These are phyloP conservation scores for Chrysolina oricalcia DNA, from an alignment of 2,888 invertebrate species.

Conservation along the genomic window DNA sequence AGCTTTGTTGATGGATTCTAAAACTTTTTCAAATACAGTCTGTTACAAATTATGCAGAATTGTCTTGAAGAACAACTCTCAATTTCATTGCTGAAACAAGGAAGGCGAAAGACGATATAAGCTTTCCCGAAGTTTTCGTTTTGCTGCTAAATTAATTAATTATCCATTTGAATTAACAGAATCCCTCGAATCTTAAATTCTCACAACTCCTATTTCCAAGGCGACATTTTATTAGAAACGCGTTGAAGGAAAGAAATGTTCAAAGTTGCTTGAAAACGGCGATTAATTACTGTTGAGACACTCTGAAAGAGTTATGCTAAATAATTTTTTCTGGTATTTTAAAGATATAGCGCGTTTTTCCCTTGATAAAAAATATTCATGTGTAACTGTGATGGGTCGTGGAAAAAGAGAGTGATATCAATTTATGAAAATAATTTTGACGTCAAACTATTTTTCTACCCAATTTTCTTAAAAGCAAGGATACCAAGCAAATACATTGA, in stretches of 20 bases:
- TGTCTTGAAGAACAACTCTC: constrained; percentile 23
- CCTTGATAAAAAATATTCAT: neutral
- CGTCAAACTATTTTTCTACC: too few relatives aligned
- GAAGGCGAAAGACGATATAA: constrained; percentile 32
- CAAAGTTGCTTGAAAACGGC: constrained; percentile 34
- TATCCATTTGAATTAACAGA: constrained; percentile 46
- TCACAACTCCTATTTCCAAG: constrained; percentile 33
- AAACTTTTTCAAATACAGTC: neutral
- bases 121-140: constrained; percentile 41
- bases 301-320: constrained; percentile 1
- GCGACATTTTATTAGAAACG: constrained; percentile 41
- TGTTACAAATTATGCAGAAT: constrained; percentile 13
- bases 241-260: constrained; percentile 33
- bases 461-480: too few relatives aligned
- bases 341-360: neutral
- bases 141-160: constrained; percentile 46
- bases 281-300: constrained; percentile 37
- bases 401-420: too few relatives aligned
- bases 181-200: constrained; percentile 36
- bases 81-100: constrained; percentile 24
- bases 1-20: too few relatives aligned
- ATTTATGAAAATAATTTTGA: too few relatives aligned
- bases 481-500: too few relatives aligned
- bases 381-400: neutral
- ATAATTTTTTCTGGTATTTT: neutral